These are phyloP conservation scores for Arion vulgaris DNA, from an alignment of 1,140 invertebrate genomes.

Conservation along the genomic window DNA sequence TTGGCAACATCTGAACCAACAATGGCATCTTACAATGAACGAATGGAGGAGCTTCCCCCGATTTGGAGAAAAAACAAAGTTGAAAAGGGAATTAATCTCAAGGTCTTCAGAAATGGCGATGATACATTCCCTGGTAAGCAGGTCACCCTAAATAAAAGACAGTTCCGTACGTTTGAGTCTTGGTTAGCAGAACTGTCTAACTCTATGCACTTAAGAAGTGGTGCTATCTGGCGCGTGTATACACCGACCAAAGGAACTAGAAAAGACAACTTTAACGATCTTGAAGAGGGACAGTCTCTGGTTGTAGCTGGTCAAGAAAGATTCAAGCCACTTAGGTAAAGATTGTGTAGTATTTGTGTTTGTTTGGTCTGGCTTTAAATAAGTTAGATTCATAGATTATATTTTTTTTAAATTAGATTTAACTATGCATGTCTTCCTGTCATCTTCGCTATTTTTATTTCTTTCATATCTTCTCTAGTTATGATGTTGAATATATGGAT, in stretches of 20 bases:
- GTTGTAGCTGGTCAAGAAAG: conserved; percentile 54
- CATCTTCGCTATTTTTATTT: too few relatives aligned
- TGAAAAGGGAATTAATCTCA: conserved; percentile 49
- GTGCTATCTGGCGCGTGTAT: conserved; percentile 51
- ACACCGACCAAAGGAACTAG: conserved; percentile 48
- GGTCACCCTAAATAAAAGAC: conserved; percentile 49
- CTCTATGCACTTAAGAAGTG: conserved; percentile 44
- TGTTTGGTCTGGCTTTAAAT: too few relatives aligned
- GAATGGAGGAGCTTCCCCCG: conserved; percentile 35
- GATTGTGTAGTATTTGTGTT: too few relatives aligned
- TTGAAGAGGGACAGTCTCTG: conserved; percentile 53
- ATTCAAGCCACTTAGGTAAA: conserved; percentile 53
- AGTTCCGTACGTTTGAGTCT: conserved; percentile 50
- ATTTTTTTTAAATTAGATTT: too few relatives aligned
- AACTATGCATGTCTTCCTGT: too few relatives aligned
- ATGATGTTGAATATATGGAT: too few relatives aligned
- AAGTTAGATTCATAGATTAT: too few relatives aligned
- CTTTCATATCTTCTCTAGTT: too few relatives aligned
- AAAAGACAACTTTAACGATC: conserved; percentile 42
- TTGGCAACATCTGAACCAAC: neutral
- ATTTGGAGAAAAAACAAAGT: conserved; percentile 44
- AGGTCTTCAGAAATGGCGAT: conserved; percentile 54
- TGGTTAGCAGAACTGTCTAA: conserved; percentile 52
- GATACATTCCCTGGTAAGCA: conserved; percentile 42
- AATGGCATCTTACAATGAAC: neutral